Evolutionary conservation across 2,888 invertebrate species (phyloP), one percentile per base, ranked within the genome.

Genomic region (Xestobium rufovillosum): DNA sequence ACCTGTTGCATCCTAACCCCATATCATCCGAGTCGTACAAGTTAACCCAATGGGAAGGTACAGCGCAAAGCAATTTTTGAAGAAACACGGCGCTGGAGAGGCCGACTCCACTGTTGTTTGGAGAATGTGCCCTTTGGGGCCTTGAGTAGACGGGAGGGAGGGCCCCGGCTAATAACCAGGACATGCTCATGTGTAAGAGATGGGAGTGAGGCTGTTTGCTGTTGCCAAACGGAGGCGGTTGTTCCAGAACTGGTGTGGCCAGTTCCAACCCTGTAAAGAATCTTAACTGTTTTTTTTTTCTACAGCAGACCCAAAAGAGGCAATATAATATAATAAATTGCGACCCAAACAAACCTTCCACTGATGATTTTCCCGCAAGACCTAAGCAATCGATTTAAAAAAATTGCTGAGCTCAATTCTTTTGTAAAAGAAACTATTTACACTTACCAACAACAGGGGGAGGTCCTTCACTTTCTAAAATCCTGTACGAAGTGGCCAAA

Each of bases 1-100:
- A 91, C 49, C 88, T 74, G 69, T 91, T 92, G 37, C 83, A 76
- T 14, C 90, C 91, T n/a, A 83, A 68, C 0, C 92, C 94, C 66
- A 90, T 86, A 41, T 85, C 80, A 51, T 80, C 76, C 36, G 88
- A 85, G 54, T 82, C 78, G 69, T 92, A 94, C 34, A 94, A 68
- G 42, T 83, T 70, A 34, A 79, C 76, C 92, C 92, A 94, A 65
- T 88, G 87, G 38, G 83, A 82, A 2, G 82, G 82, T 51, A 80
- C 70, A 48, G 78, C 71, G 49, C 78, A 79, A 36, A 76, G 66
- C 12, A 80, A 65, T 41, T 78, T 76, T 38, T 77, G 72, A 52
- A 83, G 70, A 63, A 82, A 80, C 40, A 57, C 47, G 34, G 50
- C 45, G 35, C 57, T 61, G 11, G 60, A 51, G 17, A 63, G 41